Percentiles rank a stretch among this genome's conserved stretches.
These are phyloP conservation scores for Ctenoplectra terminalis DNA, from an alignment of 1,140 invertebrate genomes.

Conservation along the genomic window DNA sequence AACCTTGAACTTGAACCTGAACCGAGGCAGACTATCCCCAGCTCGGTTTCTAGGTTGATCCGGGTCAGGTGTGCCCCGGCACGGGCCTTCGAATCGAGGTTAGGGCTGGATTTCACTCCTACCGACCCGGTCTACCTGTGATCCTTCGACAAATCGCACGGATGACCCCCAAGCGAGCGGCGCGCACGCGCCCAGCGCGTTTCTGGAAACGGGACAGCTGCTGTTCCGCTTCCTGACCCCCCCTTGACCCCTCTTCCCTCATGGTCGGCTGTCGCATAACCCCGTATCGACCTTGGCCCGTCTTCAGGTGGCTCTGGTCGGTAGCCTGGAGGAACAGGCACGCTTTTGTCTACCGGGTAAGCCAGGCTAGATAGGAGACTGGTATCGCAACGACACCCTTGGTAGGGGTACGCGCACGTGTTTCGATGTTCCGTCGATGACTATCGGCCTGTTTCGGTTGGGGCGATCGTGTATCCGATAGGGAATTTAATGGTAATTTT, in stretches of 20 bases:
- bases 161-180: conserved; percentile 33
- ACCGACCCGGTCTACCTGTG: conserved; percentile 36
- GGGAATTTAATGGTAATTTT: no score
- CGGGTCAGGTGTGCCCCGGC: conserved; percentile 48
- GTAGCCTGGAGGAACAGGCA: conserved; percentile 34
- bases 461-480: no score
- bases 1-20: conserved; percentile 73
- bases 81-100: conserved; percentile 39
- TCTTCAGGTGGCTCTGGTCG: conserved; percentile 60
- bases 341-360: not conserved
- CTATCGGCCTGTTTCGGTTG: no score
- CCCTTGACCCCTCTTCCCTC: no score
- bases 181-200: conserved; percentile 42
- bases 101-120: conserved; percentile 32
- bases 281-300: conserved; percentile 42
- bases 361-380: not conserved
- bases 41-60: conserved; percentile 50
- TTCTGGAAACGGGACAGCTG: conserved; percentile 47
- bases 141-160: conserved; percentile 25
- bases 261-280: no score
- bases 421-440: no score
- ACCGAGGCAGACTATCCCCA: conserved; percentile 29
- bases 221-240: conserved; percentile 13
- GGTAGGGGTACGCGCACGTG: no score
- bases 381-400: no score